phyloP scores from a whole-genome alignment of 2,797 vertebrate genomes.

The Tachyglossus aculeatus region DNA sequence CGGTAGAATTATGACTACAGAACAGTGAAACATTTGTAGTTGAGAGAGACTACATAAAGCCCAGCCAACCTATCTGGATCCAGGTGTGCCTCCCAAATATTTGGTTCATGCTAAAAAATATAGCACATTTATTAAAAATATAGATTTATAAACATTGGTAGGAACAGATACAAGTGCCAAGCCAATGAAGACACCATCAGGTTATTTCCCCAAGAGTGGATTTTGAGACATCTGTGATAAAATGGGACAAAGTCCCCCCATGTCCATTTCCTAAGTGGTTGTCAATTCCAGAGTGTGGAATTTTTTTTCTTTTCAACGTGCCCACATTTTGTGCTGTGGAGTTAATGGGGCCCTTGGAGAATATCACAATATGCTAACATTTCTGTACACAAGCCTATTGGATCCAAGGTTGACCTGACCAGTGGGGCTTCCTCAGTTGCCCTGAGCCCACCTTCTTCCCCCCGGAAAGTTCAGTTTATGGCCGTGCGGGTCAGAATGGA shows the following conservation, averaged over 20 bases:
- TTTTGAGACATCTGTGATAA: not conserved
- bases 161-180: slow-evolving; percentile 73
- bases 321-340: too few species aligned
- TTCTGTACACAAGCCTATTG: too few species aligned
- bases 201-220: slow-evolving; percentile 51
- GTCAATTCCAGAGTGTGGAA: too few species aligned
- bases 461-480: slow-evolving; percentile 47
- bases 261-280: too few species aligned
- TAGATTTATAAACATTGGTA: slow-evolving; percentile 80
- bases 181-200: slow-evolving; percentile 68
- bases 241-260: too few species aligned
- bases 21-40: slow-evolving; percentile 40
- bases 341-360: too few species aligned
- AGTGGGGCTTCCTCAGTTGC: too few species aligned
- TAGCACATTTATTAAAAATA: slow-evolving; percentile 85
- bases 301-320: too few species aligned
- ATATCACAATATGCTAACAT: too few species aligned
- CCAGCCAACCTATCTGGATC: slow-evolving; percentile 58
- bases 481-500: slow-evolving; percentile 65
- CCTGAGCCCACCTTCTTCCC: too few species aligned
- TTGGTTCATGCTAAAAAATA: slow-evolving; percentile 83
- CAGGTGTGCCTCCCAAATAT: slow-evolving; percentile 59
- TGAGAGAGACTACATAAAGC: slow-evolving; percentile 56
- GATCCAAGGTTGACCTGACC: too few species aligned
- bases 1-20: not conserved